These are phyloP conservation scores for Oriolus oriolus DNA, from an alignment of 2,113 vertebrate species.

Conservation along the genomic window DNA sequence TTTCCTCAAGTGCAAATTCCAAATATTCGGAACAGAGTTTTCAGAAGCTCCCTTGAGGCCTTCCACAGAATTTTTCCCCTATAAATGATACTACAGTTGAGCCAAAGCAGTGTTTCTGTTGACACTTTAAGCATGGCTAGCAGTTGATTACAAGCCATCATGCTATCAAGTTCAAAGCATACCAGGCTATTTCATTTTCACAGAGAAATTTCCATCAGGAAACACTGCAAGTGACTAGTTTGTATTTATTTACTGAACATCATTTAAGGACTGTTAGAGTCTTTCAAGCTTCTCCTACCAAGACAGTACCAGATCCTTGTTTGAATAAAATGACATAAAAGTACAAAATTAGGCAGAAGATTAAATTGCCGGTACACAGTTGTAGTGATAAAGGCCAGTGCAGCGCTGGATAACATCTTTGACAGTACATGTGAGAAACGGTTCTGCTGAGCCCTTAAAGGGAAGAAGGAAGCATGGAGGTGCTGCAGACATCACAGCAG, in stretches of 20 bases:
- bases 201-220: background rate
- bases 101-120: background rate
- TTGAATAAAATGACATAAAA: background rate
- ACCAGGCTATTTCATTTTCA: background rate
- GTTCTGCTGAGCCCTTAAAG: background rate
- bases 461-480: background rate
- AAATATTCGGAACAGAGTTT: background rate
- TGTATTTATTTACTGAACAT: background rate
- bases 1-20: background rate
- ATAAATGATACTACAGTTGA: background rate
- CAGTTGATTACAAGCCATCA: background rate
- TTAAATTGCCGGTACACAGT: background rate
- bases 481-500: background rate
- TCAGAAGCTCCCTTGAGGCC: background rate
- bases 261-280: background rate
- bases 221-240: background rate
- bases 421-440: rapidly evolving
- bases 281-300: background rate
- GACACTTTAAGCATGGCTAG: background rate
- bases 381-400: background rate
- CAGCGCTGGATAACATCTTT: background rate
- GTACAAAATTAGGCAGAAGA: background rate
- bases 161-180: background rate
- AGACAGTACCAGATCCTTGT: background rate
- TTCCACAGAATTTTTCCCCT: background rate